Evolutionary conservation across 2,888 invertebrate species (phyloP).

Genomic region (Leptopterna dolabrata): DNA sequence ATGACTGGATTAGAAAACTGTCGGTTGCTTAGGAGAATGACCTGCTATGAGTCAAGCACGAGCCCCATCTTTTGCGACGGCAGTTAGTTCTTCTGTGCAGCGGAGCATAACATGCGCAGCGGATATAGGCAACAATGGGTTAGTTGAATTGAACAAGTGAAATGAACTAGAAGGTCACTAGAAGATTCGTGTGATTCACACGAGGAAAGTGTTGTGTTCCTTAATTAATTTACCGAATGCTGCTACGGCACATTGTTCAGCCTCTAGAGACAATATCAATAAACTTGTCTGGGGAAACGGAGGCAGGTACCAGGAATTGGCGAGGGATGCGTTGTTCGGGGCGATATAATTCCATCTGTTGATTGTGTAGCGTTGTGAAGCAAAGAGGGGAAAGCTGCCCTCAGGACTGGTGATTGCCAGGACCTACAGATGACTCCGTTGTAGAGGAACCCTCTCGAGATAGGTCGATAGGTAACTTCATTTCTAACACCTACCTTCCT

Average conservation of each 20-base stretch:
- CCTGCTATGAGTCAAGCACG: too few relatives aligned
- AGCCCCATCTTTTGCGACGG: too few relatives aligned
- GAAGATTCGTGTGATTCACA: not conserved
- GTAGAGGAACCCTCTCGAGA: constrained; percentile 20
- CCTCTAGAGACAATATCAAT: constrained; percentile 22
- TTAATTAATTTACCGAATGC: not conserved
- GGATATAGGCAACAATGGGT: too few relatives aligned
- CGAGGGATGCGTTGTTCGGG: not conserved
- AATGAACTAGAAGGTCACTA: too few relatives aligned
- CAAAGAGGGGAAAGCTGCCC: constrained; percentile 24
- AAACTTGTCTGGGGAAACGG: not conserved
- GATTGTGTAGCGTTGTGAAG: constrained; percentile 41
- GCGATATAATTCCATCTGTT: constrained; percentile 48
- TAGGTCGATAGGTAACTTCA: constrained; percentile 47
- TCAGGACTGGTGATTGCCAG: constrained; percentile 42
- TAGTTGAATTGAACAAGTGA: too few relatives aligned
- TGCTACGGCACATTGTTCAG: not conserved
- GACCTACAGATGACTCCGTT: constrained; percentile 41
- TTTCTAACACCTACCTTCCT: constrained; percentile 30
- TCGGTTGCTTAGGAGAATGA: too few relatives aligned
- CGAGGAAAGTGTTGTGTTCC: not conserved
- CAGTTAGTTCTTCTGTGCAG: too few relatives aligned
- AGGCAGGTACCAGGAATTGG: not conserved
- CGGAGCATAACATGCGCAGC: too few relatives aligned
- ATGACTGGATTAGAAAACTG: too few relatives aligned